These are phyloP conservation scores for Seladonia tumulorum DNA, from an alignment of 2,888 invertebrate species.

Conservation along the genomic window DNA sequence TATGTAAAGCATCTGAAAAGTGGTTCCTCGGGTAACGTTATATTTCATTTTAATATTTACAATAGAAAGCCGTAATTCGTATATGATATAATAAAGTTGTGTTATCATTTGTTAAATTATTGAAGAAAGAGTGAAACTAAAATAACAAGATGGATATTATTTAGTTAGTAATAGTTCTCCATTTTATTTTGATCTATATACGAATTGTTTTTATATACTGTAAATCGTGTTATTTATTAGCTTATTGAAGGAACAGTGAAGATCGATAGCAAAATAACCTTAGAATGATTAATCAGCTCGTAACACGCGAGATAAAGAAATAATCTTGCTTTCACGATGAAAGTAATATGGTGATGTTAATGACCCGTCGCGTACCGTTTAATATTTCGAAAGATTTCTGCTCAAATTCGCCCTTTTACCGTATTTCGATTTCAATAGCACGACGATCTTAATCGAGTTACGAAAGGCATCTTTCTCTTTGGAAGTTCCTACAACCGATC, in stretches of 20 bases:
- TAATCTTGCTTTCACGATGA: background rate
- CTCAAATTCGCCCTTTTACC: background rate
- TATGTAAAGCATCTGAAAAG: background rate
- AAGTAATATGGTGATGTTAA: background rate
- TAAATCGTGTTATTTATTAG: background rate
- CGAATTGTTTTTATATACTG: background rate
- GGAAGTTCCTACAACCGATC: constrained; percentile 57
- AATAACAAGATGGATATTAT: background rate
- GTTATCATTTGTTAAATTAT: background rate
- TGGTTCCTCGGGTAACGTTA: background rate
- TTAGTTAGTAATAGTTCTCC: background rate
- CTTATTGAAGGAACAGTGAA: background rate
- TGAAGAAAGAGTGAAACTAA: background rate
- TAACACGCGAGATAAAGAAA: background rate
- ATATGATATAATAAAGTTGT: background rate
- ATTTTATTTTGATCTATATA: background rate
- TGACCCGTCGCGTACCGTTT: background rate
- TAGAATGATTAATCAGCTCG: background rate
- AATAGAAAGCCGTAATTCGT: background rate
- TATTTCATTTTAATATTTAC: background rate
- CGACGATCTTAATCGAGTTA: constrained; percentile 26
- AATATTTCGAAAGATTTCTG: background rate
- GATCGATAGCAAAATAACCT: background rate
- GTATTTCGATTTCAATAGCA: constrained; percentile 10
- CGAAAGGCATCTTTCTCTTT: constrained; percentile 62